Evolutionary conservation across 2,113 vertebrate species (phyloP), one percentile per base, ranked within the genome.

Genomic region (Gadus chalcogrammus): DNA sequence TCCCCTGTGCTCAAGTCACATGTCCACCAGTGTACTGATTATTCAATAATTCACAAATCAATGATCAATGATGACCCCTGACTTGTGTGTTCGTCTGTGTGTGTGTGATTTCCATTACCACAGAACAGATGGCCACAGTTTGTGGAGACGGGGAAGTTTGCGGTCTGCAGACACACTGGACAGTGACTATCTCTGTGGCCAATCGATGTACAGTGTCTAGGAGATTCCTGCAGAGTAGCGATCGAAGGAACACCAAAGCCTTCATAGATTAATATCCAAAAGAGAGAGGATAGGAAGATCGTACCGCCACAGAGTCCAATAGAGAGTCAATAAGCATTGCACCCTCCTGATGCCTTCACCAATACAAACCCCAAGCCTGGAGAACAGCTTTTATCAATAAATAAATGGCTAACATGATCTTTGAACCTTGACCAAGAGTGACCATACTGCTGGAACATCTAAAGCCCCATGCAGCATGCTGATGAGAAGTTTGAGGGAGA

Each of bases 61-160:
- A 17, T 70, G 78, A 61, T 16, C 38, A 55, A 18, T 18, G 53
- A 58, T 35, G 61, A 15, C 38, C 31, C 31, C 31, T 35, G 31
- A 17, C 52, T 20, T 15, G 31, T 64, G 52, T 67, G 72, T 24
- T n/a, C 61, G 11, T 31, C 42, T 8, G 70, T 67, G 72, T 24
- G 20, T 64, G 11, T 31, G 53, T 5, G 70, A 72, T 72, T 2
- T 52, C 17, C 79, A 80, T 3, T 90, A 93, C 93, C 93, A 83
- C 93, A 94, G 84, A 94, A 94, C 66, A 93, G 77, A 86, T 94
- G 93, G 16, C 94, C 92, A 58, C 93, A 94, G 86, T 91, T 95
- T 16, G 92, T 95, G 90, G 93, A 84, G 65, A 93, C 91, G 1
- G 94, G 93, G 76, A 93, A 90, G 20, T 67, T 82, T 31, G 87